A percentile compares a stretch with the other conserved stretches of the same genome.
phyloP scores from a whole-genome alignment of 53 echinoderm and acorn worm species.

The Henricia sp. region DNA sequence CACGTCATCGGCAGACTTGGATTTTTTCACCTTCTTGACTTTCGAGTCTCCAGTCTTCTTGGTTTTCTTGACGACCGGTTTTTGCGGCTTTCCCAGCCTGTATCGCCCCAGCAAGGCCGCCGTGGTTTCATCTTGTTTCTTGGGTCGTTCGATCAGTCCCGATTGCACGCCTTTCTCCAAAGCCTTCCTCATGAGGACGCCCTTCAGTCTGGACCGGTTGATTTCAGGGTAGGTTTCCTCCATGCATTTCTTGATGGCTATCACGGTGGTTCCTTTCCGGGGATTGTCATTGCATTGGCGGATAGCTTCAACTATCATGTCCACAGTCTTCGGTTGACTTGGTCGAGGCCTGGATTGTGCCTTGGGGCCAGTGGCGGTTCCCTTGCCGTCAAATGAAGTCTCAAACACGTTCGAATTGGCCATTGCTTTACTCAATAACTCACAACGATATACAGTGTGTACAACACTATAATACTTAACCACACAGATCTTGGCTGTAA shows the following conservation, averaged over 20 bases:
- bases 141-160: slow-evolving; percentile 61
- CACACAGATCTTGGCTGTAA: too few species aligned
- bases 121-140: slow-evolving; percentile 27
- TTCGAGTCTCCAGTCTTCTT: too few species aligned
- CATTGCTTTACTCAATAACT: too few species aligned
- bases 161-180: slow-evolving; percentile 49
- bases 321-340: slow-evolving; percentile 59
- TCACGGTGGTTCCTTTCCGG: slow-evolving; percentile 72
- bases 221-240: slow-evolving; percentile 53
- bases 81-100: too few species aligned
- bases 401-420: slow-evolving; percentile 41
- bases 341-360: too few species aligned
- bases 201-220: slow-evolving; percentile 33
- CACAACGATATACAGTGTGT: too few species aligned
- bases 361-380: not conserved
- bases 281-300: slow-evolving; percentile 28
- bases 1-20: too few species aligned
- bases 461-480: too few species aligned
- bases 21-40: too few species aligned
- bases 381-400: not conserved
- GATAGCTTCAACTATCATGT: slow-evolving; percentile 70
- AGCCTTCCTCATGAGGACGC: slow-evolving; percentile 53
- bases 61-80: too few species aligned
- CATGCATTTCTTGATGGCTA: slow-evolving; percentile 75
- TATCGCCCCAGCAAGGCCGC: too few species aligned